A percentile compares a stretch with the other conserved stretches of the same genome.
Conservation (phyloP, 2,888 invertebrate species). For the Hydroisotoma schaefferi region DNA sequence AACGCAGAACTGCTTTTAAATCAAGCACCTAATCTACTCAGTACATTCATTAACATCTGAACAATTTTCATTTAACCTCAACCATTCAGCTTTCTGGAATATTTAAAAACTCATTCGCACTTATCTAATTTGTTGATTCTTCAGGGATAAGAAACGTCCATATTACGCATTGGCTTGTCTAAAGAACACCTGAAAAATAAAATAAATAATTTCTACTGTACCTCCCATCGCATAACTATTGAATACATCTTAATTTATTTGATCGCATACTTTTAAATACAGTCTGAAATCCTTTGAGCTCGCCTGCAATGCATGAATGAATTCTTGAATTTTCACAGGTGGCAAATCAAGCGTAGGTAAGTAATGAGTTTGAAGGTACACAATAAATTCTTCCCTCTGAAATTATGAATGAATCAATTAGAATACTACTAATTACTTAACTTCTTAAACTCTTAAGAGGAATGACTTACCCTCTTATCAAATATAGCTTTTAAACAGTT, state of each 20-base stretch:
- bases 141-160: no score
- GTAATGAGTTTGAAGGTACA: slow-evolving; percentile 53
- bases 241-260: no score
- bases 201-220: slow-evolving; percentile 2
- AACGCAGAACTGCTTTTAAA: no score
- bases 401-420: slow-evolving; percentile 8
- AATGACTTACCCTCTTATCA: slow-evolving; percentile 49
- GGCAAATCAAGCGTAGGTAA: slow-evolving; percentile 54
- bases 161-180: slow-evolving; percentile 21
- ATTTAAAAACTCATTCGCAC: no score
- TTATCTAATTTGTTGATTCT: no score
- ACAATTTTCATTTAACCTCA: no score
- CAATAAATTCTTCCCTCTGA: slow-evolving; percentile 54
- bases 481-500: slow-evolving; percentile 50
- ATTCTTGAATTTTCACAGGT: slow-evolving; percentile 52
- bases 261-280: slow-evolving; percentile 55
- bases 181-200: slow-evolving; percentile 33
- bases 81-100: no score
- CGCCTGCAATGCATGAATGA: slow-evolving; percentile 53
- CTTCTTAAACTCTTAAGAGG: not conserved
- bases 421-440: not conserved
- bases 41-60: no score
- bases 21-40: no score
- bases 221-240: no score
- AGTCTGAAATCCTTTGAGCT: slow-evolving; percentile 54